These are phyloP conservation scores for Mirza zaza DNA, from an alignment of 2,113 vertebrate species.

Conservation along the genomic window DNA sequence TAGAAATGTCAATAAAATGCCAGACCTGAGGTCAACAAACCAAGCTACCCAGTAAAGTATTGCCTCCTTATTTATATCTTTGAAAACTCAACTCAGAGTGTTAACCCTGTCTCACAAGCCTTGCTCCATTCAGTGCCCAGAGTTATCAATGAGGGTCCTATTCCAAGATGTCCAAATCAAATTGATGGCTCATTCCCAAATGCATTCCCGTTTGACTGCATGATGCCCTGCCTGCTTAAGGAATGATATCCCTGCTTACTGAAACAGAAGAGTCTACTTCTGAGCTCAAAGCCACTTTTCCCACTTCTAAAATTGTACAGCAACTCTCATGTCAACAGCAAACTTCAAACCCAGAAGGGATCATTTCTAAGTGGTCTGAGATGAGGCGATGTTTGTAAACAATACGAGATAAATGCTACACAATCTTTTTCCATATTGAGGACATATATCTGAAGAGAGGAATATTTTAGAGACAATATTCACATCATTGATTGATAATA, in stretches of 20 bases:
- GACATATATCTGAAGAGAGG: not conserved
- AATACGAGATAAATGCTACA: slow-evolving; percentile 54
- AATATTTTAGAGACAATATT: not conserved
- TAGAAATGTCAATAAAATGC: not conserved
- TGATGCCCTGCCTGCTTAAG: slow-evolving; percentile 1
- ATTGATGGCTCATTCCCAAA: not conserved
- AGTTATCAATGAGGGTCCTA: not conserved
- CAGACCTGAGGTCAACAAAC: not conserved
- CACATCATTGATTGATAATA: not conserved
- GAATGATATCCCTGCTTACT: slow-evolving; percentile 34
- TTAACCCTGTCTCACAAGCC: not conserved
- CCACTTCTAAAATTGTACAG: slow-evolving; percentile 61
- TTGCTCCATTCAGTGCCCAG: slow-evolving; percentile 35
- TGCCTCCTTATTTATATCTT: not conserved
- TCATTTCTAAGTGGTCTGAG: slow-evolving; percentile 75
- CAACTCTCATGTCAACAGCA: slow-evolving; percentile 63
- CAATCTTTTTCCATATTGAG: not conserved
- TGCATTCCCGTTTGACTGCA: not conserved
- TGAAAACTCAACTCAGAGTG: slow-evolving; percentile 27
- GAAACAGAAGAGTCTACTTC: slow-evolving; percentile 63
- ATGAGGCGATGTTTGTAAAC: slow-evolving; percentile 52
- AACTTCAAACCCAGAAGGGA: slow-evolving; percentile 72
- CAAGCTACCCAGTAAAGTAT: not conserved
- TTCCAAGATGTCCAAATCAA: slow-evolving; percentile 47
- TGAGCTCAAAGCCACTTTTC: slow-evolving; percentile 61